phyloP scores from a whole-genome alignment of 92 coral and sea anemone species.

The Actinernus sp. region DNA sequence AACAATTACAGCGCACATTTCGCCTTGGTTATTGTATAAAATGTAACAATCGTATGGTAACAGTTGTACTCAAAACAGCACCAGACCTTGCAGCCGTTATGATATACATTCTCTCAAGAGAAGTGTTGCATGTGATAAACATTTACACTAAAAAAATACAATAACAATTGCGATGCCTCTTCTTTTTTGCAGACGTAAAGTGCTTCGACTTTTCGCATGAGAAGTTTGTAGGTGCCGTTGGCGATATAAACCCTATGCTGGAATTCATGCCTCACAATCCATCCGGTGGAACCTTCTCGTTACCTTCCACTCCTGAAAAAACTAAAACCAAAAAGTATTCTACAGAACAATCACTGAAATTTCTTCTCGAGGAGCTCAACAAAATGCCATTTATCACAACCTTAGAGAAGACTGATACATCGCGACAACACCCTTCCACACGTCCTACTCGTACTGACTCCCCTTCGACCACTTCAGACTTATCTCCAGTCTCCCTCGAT shows the following conservation, averaged over 20 bases:
- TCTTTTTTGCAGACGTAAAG: constrained; percentile 57
- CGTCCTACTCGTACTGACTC: background rate
- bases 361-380: constrained; percentile 61
- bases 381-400: constrained; percentile 54
- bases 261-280: constrained; percentile 92
- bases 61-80: too few relatives aligned
- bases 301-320: constrained; percentile 5
- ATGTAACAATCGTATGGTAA: too few relatives aligned
- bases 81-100: too few relatives aligned
- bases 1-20: too few relatives aligned
- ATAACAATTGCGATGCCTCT: too few relatives aligned
- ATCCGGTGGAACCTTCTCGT: too few relatives aligned
- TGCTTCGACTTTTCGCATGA: constrained; percentile 89
- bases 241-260: constrained; percentile 94
- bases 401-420: background rate
- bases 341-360: constrained; percentile 53
- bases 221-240: constrained; percentile 64
- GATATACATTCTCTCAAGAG: too few relatives aligned
- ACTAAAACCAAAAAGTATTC: background rate
- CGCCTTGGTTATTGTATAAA: too few relatives aligned
- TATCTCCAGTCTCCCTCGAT: background rate
- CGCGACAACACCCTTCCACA: background rate
- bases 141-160: too few relatives aligned
- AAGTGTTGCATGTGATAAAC: too few relatives aligned
- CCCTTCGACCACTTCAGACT: background rate